Evolutionary conservation across 2,797 vertebrate genomes (phyloP).

Genomic region (Acanthurus lineatus): DNA sequence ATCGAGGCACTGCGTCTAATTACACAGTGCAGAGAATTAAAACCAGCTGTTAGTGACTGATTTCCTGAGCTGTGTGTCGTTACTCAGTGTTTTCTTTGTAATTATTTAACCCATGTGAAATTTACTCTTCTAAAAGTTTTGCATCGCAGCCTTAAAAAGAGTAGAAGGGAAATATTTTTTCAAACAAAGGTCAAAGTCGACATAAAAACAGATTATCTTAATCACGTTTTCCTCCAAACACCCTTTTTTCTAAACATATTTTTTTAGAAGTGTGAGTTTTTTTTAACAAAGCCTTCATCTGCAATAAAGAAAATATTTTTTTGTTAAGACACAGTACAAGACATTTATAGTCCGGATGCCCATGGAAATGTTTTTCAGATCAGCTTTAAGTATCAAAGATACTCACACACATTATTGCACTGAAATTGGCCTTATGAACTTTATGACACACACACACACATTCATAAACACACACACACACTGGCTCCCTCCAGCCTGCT

Average conservation of each 20-base stretch:
- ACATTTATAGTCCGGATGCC: not conserved
- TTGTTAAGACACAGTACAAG: not conserved
- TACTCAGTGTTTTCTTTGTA: not conserved
- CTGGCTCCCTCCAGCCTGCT: not conserved
- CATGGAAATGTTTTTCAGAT: slow-evolving; percentile 4
- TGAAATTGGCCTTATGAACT: not conserved
- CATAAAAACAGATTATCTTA: too few relatives aligned
- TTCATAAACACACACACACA: not conserved
- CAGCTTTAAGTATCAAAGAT: not conserved
- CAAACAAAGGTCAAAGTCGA: too few relatives aligned
- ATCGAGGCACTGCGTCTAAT: not conserved
- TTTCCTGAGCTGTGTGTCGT: not conserved
- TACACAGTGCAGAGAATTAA: not conserved
- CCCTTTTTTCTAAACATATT: not conserved
- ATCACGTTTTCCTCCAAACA: too few relatives aligned
- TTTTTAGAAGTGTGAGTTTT: not conserved
- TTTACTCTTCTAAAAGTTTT: not conserved
- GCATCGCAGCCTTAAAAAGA: slow-evolving; percentile 7
- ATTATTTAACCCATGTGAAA: not conserved
- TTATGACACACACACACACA: not conserved
- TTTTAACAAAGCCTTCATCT: too few relatives aligned
- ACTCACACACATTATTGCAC: not conserved
- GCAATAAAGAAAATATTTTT: too few relatives aligned
- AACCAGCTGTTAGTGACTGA: not conserved
- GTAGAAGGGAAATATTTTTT: not conserved